A percentile compares a stretch with the other conserved stretches of the same genome.
Conservation (phyloP, 1,140 invertebrate genomes). For the Pogonus chalceus region DNA sequence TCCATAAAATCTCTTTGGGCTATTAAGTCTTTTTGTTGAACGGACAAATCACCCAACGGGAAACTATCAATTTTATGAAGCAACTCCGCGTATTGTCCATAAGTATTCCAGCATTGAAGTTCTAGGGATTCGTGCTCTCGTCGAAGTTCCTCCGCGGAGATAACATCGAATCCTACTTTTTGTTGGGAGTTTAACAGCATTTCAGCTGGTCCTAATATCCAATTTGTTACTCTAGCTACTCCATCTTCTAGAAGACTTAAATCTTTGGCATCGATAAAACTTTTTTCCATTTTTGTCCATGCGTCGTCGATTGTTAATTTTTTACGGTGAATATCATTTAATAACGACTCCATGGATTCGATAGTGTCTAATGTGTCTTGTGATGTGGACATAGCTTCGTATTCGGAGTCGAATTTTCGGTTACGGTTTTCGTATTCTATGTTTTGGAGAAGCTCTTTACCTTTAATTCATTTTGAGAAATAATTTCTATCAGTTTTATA, state of each 20-base stretch:
- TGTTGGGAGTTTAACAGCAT: constrained; percentile 55
- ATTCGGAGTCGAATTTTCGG: constrained; percentile 30
- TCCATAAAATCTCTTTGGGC: constrained; percentile 69
- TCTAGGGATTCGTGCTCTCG: constrained; percentile 65
- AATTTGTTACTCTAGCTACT: constrained; percentile 58
- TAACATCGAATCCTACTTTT: constrained; percentile 61
- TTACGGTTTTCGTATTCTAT: constrained; percentile 32
- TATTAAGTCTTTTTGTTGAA: constrained; percentile 43
- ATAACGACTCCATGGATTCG: constrained; percentile 41
- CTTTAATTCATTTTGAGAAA: constrained; percentile 16
- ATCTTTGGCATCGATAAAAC: constrained; percentile 48
- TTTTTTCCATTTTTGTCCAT: constrained; percentile 48
- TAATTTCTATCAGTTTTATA: not conserved
- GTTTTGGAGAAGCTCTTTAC: constrained; percentile 29
- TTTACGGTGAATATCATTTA: constrained; percentile 49
- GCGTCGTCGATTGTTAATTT: constrained; percentile 49
- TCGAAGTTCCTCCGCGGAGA: constrained; percentile 57
- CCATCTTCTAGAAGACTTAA: constrained; percentile 49
- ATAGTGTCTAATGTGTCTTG: constrained; percentile 52
- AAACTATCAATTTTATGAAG: constrained; percentile 55
- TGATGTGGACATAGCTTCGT: constrained; percentile 36
- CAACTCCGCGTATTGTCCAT: constrained; percentile 64
- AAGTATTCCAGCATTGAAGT: constrained; percentile 63
- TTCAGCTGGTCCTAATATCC: constrained; percentile 67
- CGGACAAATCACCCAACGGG: constrained; percentile 37